Evolutionary conservation across 2,797 vertebrate species (phyloP).

Genomic region (Squalus acanthias): DNA sequence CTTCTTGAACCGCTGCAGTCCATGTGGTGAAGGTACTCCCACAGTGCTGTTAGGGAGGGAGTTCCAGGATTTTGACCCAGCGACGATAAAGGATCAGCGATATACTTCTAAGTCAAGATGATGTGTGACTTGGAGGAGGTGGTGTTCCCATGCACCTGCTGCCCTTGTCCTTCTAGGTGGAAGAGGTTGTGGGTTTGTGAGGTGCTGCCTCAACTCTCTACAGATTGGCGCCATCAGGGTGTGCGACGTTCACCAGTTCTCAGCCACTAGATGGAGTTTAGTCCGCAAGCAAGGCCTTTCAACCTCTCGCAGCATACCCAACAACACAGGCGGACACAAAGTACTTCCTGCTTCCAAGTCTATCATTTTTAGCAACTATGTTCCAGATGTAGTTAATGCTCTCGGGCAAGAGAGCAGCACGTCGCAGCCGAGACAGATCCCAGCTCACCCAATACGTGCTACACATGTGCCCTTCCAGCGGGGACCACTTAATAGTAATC

Average conservation of each 20-base stretch:
- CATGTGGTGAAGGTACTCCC: no score
- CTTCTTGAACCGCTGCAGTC: no score
- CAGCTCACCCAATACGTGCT: neutral
- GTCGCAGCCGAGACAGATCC: neutral
- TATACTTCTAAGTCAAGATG: no score
- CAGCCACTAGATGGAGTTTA: slow-evolving; percentile 23
- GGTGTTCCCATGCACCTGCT: no score
- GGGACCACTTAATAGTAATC: neutral
- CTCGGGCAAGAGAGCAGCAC: neutral
- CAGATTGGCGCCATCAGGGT: no score
- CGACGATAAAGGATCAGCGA: no score
- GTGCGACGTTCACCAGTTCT: neutral
- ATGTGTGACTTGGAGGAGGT: no score
- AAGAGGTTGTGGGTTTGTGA: no score
- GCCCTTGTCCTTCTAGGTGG: no score
- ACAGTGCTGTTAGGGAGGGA: no score
- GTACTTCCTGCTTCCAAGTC: neutral
- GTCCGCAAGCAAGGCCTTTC: neutral
- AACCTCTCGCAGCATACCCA: neutral
- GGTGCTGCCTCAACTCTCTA: no score
- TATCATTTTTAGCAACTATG: neutral
- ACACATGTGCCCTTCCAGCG: neutral
- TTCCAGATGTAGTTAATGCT: neutral
- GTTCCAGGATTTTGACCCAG: no score
- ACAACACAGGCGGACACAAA: neutral